phyloP scores from a whole-genome alignment of 2,888 invertebrate species.

The Nymphalis c-album region DNA sequence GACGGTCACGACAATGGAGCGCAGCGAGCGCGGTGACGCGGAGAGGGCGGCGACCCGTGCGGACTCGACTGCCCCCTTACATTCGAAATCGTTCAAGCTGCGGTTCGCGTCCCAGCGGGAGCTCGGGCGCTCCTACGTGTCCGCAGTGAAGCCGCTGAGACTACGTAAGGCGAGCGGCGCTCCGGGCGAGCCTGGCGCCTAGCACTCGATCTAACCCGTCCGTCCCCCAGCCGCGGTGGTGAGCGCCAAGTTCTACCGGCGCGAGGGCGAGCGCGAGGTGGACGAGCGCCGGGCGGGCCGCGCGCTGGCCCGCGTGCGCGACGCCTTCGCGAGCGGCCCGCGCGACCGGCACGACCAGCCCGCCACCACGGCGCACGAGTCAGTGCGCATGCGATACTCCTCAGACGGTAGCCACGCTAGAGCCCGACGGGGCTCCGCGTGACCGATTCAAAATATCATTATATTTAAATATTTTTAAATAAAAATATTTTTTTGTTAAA shows the following conservation, averaged over 20 bases:
- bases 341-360: constrained; percentile 49
- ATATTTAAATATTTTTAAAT: too few species aligned
- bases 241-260: constrained; percentile 59
- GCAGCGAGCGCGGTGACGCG: constrained; percentile 25
- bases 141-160: constrained; percentile 61
- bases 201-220: neutral
- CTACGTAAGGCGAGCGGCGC: constrained; percentile 53
- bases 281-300: constrained; percentile 30
- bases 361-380: constrained; percentile 56
- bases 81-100: constrained; percentile 59
- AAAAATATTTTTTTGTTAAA: too few species aligned
- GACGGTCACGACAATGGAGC: constrained; percentile 9
- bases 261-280: constrained; percentile 49
- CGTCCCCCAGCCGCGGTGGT: constrained; percentile 57
- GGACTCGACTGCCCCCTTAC: constrained; percentile 22
- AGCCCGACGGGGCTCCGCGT: too few species aligned
- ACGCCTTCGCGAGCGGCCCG: constrained; percentile 53
- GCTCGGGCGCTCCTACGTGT: constrained; percentile 68
- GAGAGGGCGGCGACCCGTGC: constrained; percentile 13
- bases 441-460: too few species aligned
- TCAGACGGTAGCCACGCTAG: too few species aligned
- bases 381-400: constrained; percentile 6
- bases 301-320: constrained; percentile 48
- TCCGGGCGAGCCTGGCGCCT: too few species aligned
- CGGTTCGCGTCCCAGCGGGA: constrained; percentile 69